Evolutionary conservation across 2,113 vertebrate genomes (phyloP).

Genomic region (Bubo blakistoni): DNA sequence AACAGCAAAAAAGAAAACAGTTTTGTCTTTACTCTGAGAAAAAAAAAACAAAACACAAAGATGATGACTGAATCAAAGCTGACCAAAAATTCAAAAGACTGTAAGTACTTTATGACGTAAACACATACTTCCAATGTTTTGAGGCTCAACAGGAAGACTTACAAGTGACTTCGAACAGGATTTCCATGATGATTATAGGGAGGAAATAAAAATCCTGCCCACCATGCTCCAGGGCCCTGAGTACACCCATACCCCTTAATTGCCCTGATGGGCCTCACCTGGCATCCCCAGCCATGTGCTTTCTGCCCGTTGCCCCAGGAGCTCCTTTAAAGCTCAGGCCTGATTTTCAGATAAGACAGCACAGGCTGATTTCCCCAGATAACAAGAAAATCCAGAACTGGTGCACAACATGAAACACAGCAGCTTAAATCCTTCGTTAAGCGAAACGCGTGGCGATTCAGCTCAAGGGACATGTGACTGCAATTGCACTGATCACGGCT

Average conservation of each 20-base stretch:
- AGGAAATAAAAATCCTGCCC: background rate
- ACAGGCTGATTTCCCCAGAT: background rate
- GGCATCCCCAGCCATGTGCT: background rate
- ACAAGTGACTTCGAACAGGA: background rate
- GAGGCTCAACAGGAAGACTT: background rate
- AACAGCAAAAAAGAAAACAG: constrained; percentile 90
- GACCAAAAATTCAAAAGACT: background rate
- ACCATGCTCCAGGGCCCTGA: background rate
- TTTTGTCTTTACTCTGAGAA: constrained; percentile 85
- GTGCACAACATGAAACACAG: background rate
- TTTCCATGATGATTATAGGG: background rate
- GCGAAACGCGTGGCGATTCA: background rate
- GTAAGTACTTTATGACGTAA: background rate
- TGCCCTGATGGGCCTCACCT: background rate
- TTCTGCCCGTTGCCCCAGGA: background rate
- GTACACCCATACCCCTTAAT: background rate
- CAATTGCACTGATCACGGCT: background rate
- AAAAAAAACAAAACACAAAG: background rate
- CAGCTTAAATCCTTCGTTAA: background rate
- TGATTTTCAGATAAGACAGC: background rate
- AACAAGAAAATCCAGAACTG: background rate
- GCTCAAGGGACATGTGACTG: background rate
- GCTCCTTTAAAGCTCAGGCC: background rate
- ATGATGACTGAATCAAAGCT: background rate
- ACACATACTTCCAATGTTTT: background rate